Base-by-base conservation (phyloP, 2,113 vertebrate genomes). In the Protobothrops flavoviridis region DNA sequence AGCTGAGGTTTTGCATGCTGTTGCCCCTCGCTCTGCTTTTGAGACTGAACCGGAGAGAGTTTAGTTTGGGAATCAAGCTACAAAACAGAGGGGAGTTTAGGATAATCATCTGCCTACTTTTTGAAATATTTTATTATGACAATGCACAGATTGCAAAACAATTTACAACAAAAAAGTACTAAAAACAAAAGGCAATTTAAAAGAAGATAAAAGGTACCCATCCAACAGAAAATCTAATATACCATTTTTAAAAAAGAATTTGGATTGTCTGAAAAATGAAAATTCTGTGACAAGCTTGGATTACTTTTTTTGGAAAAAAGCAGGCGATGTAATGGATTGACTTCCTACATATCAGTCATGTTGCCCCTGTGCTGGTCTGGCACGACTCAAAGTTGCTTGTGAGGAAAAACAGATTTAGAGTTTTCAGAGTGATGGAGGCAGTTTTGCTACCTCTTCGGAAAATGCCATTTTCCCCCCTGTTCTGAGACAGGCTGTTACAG, bases 361-460 rank as follows among this genome's bases (percentile, higher is more conserved):
- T 93, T 97, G 57, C 89, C 85, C 89, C 94, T 64, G 39, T 52
- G 48, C 50, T 91, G 92, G 88, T 64, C 97, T 95, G 95, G 95
- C 95, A 89, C 91, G 88, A 91, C 92, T 93, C 94, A 91, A 95
- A 97, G 93, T 93, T 93, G 86, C 24, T 85, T 90, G 17, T 90
- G 64, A 21, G 11, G 86, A n/a, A 64, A 64, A 39, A 69, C 86
- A 88, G 61, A 24, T 43, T 50, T 52, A 50, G 15, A 15, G 9
- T 85, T 50, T 59, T 90, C 69, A 50, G 26, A 33, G 12, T 50
- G 21, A 55, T 15, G 24, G 50, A 89, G n/a, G 52, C 33, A 20
- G 9, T 52, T 74, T 88, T 53, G 21, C 33, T 88, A 74, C n/a
- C 52, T 33, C 12, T n/a, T 61, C 11, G 12, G 39, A 15, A 88